Base-by-base conservation (phyloP, 2,888 invertebrate species). In the Ferdinandea cuprea region DNA sequence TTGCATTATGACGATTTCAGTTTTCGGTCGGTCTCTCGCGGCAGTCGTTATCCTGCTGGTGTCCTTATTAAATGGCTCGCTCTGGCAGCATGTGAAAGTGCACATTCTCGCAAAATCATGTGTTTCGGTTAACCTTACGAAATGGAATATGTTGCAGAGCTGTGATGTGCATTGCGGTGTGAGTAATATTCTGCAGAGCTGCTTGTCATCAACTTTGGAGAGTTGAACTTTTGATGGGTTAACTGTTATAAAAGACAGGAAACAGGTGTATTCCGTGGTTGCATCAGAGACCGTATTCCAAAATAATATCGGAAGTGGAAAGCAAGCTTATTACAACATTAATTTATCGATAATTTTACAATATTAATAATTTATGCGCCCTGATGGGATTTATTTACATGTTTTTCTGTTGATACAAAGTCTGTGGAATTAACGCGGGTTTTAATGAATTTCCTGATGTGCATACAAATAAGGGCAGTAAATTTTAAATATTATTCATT, bases 1-100 rank as follows among this genome's bases (percentile, higher is more conserved):
- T 69, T 79, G 40, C 54, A 68, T 68, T 63, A 74, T 56, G 66
- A 54, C 73, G 61, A 66, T 61, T 54, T 79, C 8, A 74, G 73
- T 80, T 80, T 77, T 65, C 56, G 54, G 61, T 59, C 32, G 40
- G 46, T 68, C 59, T 63, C 59, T 44, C 50, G 72, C 58, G 48
- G 48, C n/a, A 50, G 58, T 42, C 74, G 69, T 74, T 74, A 69
- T 44, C 56, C 30, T 56, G 25, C 32, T 35, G 54, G 13, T 25
- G 42, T 44, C n/a, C 59, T 17, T 44, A 17, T 30, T 44, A 42
- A 59, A 13, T 30, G 8, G 28, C 2, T 17, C 17, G 8, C 30
- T 11, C 1, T 17, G 11, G n/a, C 30, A 15, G 9, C n/a, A 5
- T 32, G n/a, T 11, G n/a, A 7, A 11, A 5, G 8, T 40, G n/a